Base-by-base conservation (phyloP, 2,888 invertebrate genomes). In the Ophraella communa region DNA sequence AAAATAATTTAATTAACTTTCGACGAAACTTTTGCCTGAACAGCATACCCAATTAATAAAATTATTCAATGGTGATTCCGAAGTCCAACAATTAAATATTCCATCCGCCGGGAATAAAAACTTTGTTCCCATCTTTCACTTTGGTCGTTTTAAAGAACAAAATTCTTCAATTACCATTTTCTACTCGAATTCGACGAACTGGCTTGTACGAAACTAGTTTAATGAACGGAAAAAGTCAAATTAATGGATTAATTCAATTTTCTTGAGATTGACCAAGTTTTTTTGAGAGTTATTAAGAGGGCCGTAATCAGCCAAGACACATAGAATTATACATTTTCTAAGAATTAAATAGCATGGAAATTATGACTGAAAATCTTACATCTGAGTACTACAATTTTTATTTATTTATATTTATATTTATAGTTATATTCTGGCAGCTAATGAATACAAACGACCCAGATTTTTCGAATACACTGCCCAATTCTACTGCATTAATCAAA, bases 171-270 rank as follows among this genome's bases (percentile, higher is more conserved):
- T 45, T 45, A 20, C 17, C 45, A 5, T 21, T 45, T 45, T 21
- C 21, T 20, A 4, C 21, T 45, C 11, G 11, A 45, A 45, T 45
- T 21, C 21, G 11, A 21, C 44, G 17, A 44, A 35, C 39, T 17
- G 10, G 3, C 20, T 45, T 45, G 20, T n/a, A n/a, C 11, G 5
- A 57, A 57, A 57, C 57, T 57, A 57, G 33, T 57, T 57, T 47
- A 45, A 45, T 49, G 20, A 33, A 57, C 47, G 57, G 45, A 45
- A 57, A 57, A 57, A 30, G 11, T 30, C 47, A 57, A 57, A 52
- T 57, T 47, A 27, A 57, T 47, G 57, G 45, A 57, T 57, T 57
- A 57, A 57, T 57, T 57, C 23, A 30, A 47, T 17, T 56, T 45
- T 56, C 24, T 55, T 20, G 20, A 39, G 21, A 54, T 39, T 17